Evolutionary conservation across 2,113 vertebrate genomes (phyloP).

Genomic region (Trematomus loennbergii): DNA sequence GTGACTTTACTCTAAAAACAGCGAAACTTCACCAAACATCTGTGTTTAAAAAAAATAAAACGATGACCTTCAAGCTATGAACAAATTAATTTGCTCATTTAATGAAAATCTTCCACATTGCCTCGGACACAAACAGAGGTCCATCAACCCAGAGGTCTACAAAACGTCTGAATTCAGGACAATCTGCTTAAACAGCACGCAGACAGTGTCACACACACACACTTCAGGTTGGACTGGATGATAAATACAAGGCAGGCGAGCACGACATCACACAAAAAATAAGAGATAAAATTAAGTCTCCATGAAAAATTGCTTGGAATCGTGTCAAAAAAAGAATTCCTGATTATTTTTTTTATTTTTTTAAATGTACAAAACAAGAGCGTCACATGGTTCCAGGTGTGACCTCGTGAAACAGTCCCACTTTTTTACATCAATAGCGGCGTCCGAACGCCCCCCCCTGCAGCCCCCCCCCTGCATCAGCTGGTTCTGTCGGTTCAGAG

Average conservation of each 20-base stretch:
- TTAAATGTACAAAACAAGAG: conserved; percentile 53
- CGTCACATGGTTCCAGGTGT: conserved; percentile 1
- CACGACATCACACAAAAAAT: conserved; percentile 23
- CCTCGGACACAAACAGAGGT: conserved; percentile 31
- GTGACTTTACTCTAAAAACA: conserved; percentile 61
- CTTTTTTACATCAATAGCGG: conserved; percentile 78
- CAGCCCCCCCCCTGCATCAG: conserved; percentile 79
- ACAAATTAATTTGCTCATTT: conserved; percentile 15
- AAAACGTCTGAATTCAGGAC: conserved; percentile 45
- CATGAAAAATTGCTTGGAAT: conserved; percentile 28
- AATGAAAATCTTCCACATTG: background rate
- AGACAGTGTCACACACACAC: conserved; percentile 28
- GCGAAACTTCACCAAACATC: background rate
- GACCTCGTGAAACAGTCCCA: conserved; percentile 33
- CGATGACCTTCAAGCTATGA: conserved; percentile 4
- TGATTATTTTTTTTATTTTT: background rate
- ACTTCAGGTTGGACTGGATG: background rate
- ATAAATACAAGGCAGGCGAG: conserved; percentile 24
- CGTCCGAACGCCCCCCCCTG: conserved; percentile 87
- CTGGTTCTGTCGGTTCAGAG: conserved; percentile 85
- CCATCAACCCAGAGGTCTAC: conserved; percentile 33
- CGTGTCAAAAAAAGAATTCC: conserved; percentile 11
- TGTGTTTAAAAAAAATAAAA: conserved; percentile 35
- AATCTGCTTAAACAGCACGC: background rate
- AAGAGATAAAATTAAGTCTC: conserved; percentile 2